Base-by-base conservation (phyloP, 2,888 invertebrate genomes). In the Sarcophaga variegata region DNA sequence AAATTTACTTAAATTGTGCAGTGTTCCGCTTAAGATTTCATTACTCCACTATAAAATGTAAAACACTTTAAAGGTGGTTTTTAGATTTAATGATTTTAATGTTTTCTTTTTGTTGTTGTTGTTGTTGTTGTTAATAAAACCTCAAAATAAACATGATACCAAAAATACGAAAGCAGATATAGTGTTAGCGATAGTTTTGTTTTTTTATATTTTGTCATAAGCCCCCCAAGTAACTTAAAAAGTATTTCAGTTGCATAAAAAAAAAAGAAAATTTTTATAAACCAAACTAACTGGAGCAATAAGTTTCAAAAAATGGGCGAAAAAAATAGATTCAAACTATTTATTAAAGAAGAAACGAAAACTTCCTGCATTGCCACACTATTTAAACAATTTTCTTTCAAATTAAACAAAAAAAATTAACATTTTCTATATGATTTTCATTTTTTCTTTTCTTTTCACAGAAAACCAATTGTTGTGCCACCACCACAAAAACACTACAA, bases 401-500 rank as follows among this genome's bases (percentile, higher is more conserved):
- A 69, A 27, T 59, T 62, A 10, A 75, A 67, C 37, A 22, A 22
- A 10, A 75, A 67, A 37, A 79, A 22, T 60, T 45, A 67, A 64
- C 14, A 45, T 20, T 62, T 45, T 62, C 5, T 45, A 4, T 17
- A 70, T 37, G 27, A 47, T 63, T 69, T 25, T 47, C 37, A 82
- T 78, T 87, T 82, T 84, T 77, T 76, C 79, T 69, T 25, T 76
- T 67, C 37, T 37, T 47, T 27, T 87, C 85, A 0, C 17, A 95
- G 95, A 89, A 95, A 94, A 91, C 95, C 94, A 22, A 94, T 95
- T 88, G 91, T 92, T 75, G 94, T 95, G 64, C 94, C 95, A 37
- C 94, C 95, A 37, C 95, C 96, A n/a, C 96, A 96, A 92, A 96
- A 96, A 90, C 96, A 96, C 91, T 96, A 96, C 94, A 96, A 96